phyloP scores from a whole-genome alignment of 1,140 invertebrate genomes.

The Vollenhovia emeryi region DNA sequence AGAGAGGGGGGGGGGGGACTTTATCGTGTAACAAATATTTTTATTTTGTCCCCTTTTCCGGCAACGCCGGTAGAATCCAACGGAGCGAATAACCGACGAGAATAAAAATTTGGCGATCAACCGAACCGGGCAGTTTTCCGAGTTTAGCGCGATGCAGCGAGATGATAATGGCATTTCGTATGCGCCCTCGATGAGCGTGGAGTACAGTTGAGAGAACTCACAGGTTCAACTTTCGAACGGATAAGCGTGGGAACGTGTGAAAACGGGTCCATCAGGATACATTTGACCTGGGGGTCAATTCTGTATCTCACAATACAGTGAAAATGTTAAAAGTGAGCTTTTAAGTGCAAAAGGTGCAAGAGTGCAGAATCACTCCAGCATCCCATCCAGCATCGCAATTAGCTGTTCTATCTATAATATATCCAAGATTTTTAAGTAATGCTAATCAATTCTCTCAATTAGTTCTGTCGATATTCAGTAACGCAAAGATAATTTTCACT shows the following conservation, averaged over 20 bases:
- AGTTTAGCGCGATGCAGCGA: neutral
- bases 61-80: neutral
- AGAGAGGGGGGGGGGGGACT: no score
- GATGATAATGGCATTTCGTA: conserved; percentile 19
- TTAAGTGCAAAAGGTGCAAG: no score
- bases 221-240: neutral
- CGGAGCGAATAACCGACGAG: conserved; percentile 4
- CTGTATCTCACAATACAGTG: no score
- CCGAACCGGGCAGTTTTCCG: neutral
- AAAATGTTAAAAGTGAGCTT: no score
- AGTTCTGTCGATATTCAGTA: no score
- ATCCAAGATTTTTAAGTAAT: no score
- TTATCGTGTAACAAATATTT: conserved; percentile 30
- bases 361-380: no score
- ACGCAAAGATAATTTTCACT: no score
- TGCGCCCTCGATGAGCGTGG: neutral
- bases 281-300: no score
- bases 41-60: neutral
- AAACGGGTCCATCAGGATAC: neutral
- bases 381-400: no score
- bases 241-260: neutral
- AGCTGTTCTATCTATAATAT: no score
- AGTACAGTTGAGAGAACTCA: neutral
- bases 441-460: no score
- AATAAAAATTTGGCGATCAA: conserved; percentile 44